Evolutionary conservation across 2,888 invertebrate species (phyloP), one percentile per base, ranked within the genome.

Genomic region (Hypercompe scribonia): DNA sequence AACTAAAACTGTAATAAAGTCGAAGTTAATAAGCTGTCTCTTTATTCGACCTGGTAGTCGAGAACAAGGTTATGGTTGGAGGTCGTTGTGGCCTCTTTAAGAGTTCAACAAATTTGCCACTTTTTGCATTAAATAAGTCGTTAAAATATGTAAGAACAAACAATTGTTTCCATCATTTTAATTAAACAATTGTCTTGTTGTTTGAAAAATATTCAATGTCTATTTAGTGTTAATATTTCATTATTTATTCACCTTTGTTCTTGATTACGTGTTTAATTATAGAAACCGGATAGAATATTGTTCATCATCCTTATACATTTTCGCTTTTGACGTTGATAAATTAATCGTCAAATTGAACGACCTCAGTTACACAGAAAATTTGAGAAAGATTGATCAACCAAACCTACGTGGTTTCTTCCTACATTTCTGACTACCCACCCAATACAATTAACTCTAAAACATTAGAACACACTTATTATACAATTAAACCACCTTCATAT

Each of bases 1-100:
- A 42, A n/a, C 61, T 34, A 63, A 39, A 58, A 73, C 18, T 50
- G 15, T 58, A 36, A 28, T 61, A 34, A 54, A 24, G 39, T 70
- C 28, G 54, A 63, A 50, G 46, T 50, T 54, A 71, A 73, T 66
- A 70, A 78, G 65, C 61, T 78, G 78, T 79, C 79, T 80, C 71
- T 74, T 74, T 75, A 74, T 70, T 78, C 80, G 81, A 73, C 78
- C 82, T 79, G 76, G 79, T 81, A 84, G 84, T 81, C 79, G 71
- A 78, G 73, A 73, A 76, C 86, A 85, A 88, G 87, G 84, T 84
- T 77, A 81, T 79, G 76, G 71, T 68, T 69, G 79, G 84, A 88
- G 88, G 88, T 87, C 88, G 87, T 87, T 74, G 81, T 86, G 89
- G 85, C 88, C 85, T 86, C 82, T 82, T 88, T 87, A 76, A 76